Evolutionary conservation across 2,113 vertebrate genomes (phyloP), one percentile per base, ranked within the genome.

Genomic region (Semicossyphus pulcher): DNA sequence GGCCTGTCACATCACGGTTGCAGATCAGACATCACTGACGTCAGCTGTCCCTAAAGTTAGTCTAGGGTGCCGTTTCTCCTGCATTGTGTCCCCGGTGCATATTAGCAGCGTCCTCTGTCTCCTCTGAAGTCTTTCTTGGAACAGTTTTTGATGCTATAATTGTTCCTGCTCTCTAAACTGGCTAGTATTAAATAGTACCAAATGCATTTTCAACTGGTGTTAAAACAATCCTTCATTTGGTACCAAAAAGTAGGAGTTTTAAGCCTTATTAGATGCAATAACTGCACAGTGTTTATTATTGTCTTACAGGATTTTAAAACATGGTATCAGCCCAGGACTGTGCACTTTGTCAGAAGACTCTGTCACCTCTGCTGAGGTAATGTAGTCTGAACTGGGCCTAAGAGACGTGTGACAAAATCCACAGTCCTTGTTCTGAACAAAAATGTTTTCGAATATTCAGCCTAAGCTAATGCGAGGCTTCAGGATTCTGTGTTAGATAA

Each of bases 31-130:
- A 45, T 75, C 37, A 54, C 48, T 21, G n/a, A n/a, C 73, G 60
- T 61, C 73, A 59, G 84, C 72, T 75, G 62, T 64, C 29, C 49
- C 15, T 9, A 52, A 41, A 26, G 70, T 54, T 68, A 73, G 74
- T 78, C 64, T 56, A 28, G 41, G 31, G 6, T 32, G 41, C 54
- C 6, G 3, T 54, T 48, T 71, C 14, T 48, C 25, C 18, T 41
- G 52, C 16, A 18, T 18, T 23, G 28, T 63, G 48, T 59, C 36
- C n/a, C 37, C 23, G 34, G 1, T 41, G 8, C 15, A 12, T 23
- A 15, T 37, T 25, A n/a, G 5, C 61, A 21, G 7, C 15, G 31
- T 52, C 37, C 21, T 54, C 47, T 64, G 5, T 20, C 15, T 52
- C 42, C 25, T 52, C 28, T 52, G 6, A 20, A 26, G 9, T 23